Evolutionary conservation across 2,113 vertebrate species (phyloP), one percentile per base, ranked within the genome.

Genomic region (Deroptyus accipitrinus): DNA sequence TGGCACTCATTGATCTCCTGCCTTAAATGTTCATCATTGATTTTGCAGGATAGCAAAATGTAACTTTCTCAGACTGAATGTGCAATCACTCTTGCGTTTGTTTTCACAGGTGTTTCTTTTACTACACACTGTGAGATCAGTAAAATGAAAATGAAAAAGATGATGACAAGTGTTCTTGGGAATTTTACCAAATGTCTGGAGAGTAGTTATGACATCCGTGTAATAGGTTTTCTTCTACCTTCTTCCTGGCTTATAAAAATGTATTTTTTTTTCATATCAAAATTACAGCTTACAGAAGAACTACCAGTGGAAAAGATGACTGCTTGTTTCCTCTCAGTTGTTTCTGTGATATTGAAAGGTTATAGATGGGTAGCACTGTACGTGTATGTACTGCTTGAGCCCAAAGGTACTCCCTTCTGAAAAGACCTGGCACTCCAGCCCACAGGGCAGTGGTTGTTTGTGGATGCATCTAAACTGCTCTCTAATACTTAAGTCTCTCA

Each of bases 61-160:
- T 42, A 77, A 75, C 84, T 90, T 70, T 70, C 10, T 74, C 49
- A 86, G 66, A 31, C 66, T 93, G 83, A 96, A 89, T 79, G 72
- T 88, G 75, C 87, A 94, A 90, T 96, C 94, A 90, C 28, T 66
- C 86, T 81, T 67, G 37, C 16, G 17, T 94, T 97, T 96, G 73
- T 95, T 95, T 86, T 89, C 62, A 31, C 95, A 94, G 96, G 91
- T 95, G 88, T 85, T 95, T 78, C 81, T 96, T 95, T 86, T 84
- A 46, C 17, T 74, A 17, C 11, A 3, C 17, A 8, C 37, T 68
- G 27, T 83, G 83, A 94, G 49, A 90, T 85, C 46, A 76, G 66
- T 82, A 83, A 79, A 88, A 76, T 49, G 64, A 85, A 94, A 92
- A 79, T 41, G 66, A 55, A 89, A 77, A 90, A 27, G 37, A 44